These are phyloP conservation scores for Galeopterus variegatus DNA, from an alignment of 2,113 vertebrate species.

Conservation along the genomic window DNA sequence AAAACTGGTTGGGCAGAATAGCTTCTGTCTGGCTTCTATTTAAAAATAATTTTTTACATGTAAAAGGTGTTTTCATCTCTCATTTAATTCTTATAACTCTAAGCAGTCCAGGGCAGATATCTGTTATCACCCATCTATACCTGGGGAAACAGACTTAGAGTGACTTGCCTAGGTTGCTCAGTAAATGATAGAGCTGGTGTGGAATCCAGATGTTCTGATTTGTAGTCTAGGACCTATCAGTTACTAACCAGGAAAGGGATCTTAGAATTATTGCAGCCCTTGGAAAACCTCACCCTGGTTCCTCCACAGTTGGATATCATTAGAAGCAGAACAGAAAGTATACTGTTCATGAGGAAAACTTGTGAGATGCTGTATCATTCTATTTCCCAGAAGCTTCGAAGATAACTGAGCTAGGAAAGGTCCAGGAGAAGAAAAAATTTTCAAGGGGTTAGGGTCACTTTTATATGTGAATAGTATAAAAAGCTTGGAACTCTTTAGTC, in stretches of 20 bases:
- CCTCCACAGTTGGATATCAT: not conserved
- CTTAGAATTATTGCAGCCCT: slow-evolving; percentile 11
- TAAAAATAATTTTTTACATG: not conserved
- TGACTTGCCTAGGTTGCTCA: not conserved
- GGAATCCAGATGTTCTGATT: not conserved
- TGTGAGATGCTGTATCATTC: not conserved
- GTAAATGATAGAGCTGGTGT: slow-evolving; percentile 2
- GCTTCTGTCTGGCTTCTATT: not conserved
- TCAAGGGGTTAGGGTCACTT: not conserved
- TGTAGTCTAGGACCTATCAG: not conserved
- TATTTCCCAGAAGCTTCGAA: not conserved
- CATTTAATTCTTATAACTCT: not conserved
- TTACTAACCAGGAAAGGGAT: not conserved
- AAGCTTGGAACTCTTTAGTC: not conserved
- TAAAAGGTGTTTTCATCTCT: slow-evolving; percentile 22
- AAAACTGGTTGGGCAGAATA: not conserved
- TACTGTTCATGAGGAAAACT: not conserved
- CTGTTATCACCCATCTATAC: not conserved
- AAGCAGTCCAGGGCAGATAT: not conserved
- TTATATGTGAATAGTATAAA: not conserved
- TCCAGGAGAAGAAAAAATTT: slow-evolving; percentile 3
- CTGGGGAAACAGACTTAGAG: not conserved
- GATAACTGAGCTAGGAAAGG: not conserved
- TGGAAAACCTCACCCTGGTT: not conserved
- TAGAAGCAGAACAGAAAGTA: slow-evolving; percentile 48